Conservation (phyloP, 2,113 vertebrate species). For the Calyptommatus sinebrachiatus region DNA sequence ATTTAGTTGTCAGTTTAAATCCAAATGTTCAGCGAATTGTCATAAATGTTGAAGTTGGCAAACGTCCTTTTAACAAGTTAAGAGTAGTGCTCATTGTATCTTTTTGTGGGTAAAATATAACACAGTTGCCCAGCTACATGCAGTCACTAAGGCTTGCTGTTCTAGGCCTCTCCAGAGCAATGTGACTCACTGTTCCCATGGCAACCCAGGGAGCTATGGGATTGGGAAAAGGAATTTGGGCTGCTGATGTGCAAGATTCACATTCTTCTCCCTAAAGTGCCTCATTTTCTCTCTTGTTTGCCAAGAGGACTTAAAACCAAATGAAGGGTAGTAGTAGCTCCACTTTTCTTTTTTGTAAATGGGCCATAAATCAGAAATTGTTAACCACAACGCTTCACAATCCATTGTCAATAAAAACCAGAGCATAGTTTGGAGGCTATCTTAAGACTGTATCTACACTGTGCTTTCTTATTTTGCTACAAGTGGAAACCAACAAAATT, state of each 20-base stretch:
- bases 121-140: background rate
- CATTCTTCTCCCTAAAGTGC: too few relatives aligned
- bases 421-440: background rate
- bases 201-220: background rate
- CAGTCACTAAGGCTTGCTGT: background rate
- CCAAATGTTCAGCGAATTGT: background rate
- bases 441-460: background rate
- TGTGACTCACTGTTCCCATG: slow-evolving; percentile 1
- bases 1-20: background rate
- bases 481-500: too few relatives aligned
- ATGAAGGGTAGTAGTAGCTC: too few relatives aligned
- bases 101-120: background rate
- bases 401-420: background rate
- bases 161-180: background rate
- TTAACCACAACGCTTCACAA: background rate
- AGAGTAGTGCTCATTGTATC: background rate
- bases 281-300: background rate
- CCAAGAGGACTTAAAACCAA: background rate
- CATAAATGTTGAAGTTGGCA: background rate
- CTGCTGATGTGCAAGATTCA: background rate
- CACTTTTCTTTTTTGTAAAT: too few relatives aligned
- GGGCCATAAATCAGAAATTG: too few relatives aligned
- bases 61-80: background rate
- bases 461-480: too few relatives aligned
- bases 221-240: background rate